Conservation (phyloP, 2,797 vertebrate genomes). For the Chelonia mydas region DNA sequence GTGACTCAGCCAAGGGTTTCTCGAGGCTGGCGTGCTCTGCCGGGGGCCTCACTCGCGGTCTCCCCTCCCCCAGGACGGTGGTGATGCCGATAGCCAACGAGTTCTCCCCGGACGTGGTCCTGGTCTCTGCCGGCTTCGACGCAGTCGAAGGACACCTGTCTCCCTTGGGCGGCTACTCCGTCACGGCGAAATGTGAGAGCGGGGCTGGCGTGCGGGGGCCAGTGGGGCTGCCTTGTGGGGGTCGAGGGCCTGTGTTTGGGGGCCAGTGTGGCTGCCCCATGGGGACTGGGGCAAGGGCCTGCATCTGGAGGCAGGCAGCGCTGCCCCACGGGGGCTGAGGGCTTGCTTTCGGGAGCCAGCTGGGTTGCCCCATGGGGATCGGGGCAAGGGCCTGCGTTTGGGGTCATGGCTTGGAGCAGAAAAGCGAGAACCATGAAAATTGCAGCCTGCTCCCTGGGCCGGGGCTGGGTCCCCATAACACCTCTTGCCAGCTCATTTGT, state of each 20-base stretch:
- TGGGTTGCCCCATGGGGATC: not conserved
- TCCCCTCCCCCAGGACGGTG: conserved; percentile 85
- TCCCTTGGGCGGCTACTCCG: conserved; percentile 94
- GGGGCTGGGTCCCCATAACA: not conserved
- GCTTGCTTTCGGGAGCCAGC: not conserved
- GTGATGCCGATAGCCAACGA: conserved; percentile 96
- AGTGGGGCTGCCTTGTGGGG: not conserved
- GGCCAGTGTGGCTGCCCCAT: not conserved
- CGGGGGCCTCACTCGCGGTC: conserved; percentile 30
- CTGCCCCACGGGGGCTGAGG: not conserved
- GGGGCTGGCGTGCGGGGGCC: not conserved
- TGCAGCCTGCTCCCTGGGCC: no score
- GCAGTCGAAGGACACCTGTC: conserved; percentile 96
- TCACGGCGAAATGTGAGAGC: conserved; percentile 94
- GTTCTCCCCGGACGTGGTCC: conserved; percentile 94
- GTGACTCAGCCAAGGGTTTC: not conserved
- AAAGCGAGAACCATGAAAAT: not conserved
- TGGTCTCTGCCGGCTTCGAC: conserved; percentile 96
- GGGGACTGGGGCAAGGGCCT: not conserved
- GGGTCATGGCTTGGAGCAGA: not conserved
- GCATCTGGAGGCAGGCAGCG: not conserved
- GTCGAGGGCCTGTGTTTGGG: not conserved
- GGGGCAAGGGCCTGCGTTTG: not conserved
- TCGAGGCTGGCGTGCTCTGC: not conserved
- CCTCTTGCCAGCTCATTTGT: not conserved